phyloP scores from a whole-genome alignment of 2,797 vertebrate genomes.

The Rhabdomys pumilio region DNA sequence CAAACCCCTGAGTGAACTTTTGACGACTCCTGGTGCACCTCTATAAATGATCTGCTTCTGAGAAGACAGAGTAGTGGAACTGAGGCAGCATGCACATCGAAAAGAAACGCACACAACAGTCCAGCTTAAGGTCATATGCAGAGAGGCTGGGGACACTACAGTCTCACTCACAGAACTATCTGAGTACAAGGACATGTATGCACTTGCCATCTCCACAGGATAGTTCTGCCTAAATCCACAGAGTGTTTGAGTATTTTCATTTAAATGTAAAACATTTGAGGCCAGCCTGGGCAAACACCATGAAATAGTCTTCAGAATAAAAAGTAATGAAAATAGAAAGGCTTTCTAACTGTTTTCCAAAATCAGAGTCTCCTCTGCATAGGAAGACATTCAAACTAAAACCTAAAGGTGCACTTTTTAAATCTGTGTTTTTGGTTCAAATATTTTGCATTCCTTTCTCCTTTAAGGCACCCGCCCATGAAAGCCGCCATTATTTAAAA shows the following conservation, averaged over 20 bases:
- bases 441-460: slow-evolving; percentile 95
- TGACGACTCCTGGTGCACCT: not conserved
- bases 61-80: slow-evolving; percentile 63
- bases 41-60: slow-evolving; percentile 50
- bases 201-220: not conserved
- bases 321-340: slow-evolving; percentile 22
- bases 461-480: slow-evolving; percentile 93
- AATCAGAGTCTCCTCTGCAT: slow-evolving; percentile 32
- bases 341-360: slow-evolving; percentile 34
- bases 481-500: slow-evolving; percentile 97
- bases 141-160: not conserved
- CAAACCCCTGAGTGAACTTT: slow-evolving; percentile 22
- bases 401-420: slow-evolving; percentile 82
- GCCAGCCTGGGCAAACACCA: not conserved
- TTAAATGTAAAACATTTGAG: slow-evolving; percentile 39
- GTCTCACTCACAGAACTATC: slow-evolving; percentile 43
- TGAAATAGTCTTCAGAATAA: not conserved
- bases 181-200: not conserved
- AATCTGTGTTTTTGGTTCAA: slow-evolving; percentile 90
- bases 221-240: slow-evolving; percentile 14
- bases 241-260: slow-evolving; percentile 68
- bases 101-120: not conserved
- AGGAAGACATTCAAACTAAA: slow-evolving; percentile 56
- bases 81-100: not conserved
- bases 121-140: not conserved